Conservation (phyloP, 2,797 vertebrate species). For the Brotula barbata region DNA sequence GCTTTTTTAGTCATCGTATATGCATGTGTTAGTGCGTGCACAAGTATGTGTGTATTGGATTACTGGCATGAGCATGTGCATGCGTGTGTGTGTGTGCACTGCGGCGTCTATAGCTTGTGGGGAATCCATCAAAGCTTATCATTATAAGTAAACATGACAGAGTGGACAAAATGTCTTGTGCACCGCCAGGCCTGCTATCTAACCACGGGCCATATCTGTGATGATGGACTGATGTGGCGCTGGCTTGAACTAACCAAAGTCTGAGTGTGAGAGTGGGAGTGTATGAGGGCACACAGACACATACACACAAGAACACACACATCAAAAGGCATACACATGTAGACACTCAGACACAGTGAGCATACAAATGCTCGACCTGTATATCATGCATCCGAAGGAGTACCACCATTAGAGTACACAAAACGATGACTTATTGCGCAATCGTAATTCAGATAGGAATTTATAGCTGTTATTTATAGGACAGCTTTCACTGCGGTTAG, state of each 20-base stretch:
- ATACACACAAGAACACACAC: conserved; percentile 38
- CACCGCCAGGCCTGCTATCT: conserved; percentile 76
- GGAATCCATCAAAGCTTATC: conserved; percentile 82
- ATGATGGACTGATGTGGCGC: conserved; percentile 81
- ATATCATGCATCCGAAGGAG: conserved; percentile 40
- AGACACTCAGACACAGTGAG: conserved; percentile 50
- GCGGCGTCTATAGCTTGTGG: conserved; percentile 65
- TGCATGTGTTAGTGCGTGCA: conserved; percentile 10
- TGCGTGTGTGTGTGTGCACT: conserved; percentile 16
- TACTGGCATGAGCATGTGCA: neutral
- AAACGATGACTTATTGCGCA: conserved; percentile 56
- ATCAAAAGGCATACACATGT: conserved; percentile 55
- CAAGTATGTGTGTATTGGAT: neutral
- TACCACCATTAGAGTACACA: conserved; percentile 37
- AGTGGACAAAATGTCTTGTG: conserved; percentile 81
- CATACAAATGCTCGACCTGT: conserved; percentile 40
- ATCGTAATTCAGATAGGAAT: conserved; percentile 59
- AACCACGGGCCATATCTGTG: conserved; percentile 75
- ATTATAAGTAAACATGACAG: conserved; percentile 83
- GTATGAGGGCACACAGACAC: conserved; percentile 21
- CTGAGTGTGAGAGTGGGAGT: conserved; percentile 65
- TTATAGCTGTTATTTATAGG: conserved; percentile 68
- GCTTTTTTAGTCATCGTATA: conserved; percentile 8
- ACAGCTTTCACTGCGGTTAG: conserved; percentile 24
- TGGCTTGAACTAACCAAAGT: conserved; percentile 69